phyloP scores from a whole-genome alignment of 1,140 invertebrate genomes.

The Halyomorpha halys region DNA sequence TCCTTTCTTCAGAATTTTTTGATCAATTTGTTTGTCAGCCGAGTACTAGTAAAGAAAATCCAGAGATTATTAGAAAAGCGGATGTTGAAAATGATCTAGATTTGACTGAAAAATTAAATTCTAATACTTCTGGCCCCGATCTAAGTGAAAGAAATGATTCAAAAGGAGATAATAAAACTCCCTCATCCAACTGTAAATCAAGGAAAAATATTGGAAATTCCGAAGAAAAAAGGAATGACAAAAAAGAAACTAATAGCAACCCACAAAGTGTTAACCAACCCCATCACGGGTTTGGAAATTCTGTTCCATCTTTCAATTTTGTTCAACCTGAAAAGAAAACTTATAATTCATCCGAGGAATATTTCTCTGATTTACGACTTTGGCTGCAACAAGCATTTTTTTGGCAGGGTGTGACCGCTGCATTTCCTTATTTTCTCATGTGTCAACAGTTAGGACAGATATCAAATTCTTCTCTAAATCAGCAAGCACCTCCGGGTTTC shows the following conservation, averaged over 20 bases:
- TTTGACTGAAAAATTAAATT: too few species aligned
- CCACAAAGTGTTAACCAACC: neutral
- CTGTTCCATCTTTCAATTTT: too few species aligned
- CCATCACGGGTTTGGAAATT: neutral
- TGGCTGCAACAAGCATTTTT: conserved; percentile 43
- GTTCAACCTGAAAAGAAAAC: conserved; percentile 5
- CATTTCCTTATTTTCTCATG: conserved; percentile 40
- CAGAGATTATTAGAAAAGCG: too few species aligned
- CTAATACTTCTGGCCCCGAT: too few species aligned
- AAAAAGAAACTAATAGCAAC: neutral
- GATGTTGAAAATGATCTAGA: too few species aligned
- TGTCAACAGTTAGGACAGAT: conserved; percentile 34
- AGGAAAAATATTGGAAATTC: neutral
- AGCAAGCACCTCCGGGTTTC: neutral
- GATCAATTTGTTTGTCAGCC: too few species aligned
- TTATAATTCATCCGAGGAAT: conserved; percentile 32
- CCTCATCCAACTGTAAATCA: neutral
- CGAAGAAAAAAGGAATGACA: neutral
- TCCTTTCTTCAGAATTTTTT: too few species aligned
- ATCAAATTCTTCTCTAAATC: neutral
- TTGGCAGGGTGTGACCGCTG: conserved; percentile 41
- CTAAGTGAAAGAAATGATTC: too few species aligned
- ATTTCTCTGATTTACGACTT: conserved; percentile 41
- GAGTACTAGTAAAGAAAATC: neutral
- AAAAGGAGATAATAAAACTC: neutral